These are phyloP conservation scores for Penaeus japonicus DNA, from an alignment of 1,140 invertebrate species.

Conservation along the genomic window DNA sequence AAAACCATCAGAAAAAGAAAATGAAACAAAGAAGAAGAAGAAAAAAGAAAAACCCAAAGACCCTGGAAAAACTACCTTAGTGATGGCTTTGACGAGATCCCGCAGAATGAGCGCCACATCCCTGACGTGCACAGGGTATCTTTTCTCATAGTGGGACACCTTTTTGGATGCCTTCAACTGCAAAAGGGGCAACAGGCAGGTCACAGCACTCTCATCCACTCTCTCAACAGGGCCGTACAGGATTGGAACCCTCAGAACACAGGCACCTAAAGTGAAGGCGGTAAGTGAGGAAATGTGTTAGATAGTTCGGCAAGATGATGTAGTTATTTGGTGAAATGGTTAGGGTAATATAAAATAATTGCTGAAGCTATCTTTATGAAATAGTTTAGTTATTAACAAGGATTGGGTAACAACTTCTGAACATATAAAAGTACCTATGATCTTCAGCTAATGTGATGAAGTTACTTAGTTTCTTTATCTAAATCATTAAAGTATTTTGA, in stretches of 20 bases:
- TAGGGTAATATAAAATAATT: too few species aligned
- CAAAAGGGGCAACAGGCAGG: conserved; percentile 65
- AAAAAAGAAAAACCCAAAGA: not conserved
- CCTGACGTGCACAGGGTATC: conserved; percentile 66
- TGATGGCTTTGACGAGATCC: conserved; percentile 61
- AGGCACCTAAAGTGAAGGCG: conserved; percentile 62
- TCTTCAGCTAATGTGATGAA: too few species aligned
- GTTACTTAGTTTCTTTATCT: too few species aligned
- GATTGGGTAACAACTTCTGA: too few species aligned
- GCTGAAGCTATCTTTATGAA: too few species aligned
- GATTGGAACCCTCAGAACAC: conserved; percentile 68
- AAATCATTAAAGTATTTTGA: too few species aligned
- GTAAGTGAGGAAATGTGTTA: not conserved
- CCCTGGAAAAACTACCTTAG: conserved; percentile 61
- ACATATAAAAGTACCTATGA: too few species aligned
- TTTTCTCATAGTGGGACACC: conserved; percentile 66
- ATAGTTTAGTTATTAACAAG: too few species aligned
- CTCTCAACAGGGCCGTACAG: conserved; percentile 68
- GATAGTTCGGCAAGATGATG: too few species aligned
- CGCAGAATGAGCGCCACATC: conserved; percentile 66
- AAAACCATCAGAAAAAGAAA: too few species aligned
- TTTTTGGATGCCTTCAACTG: conserved; percentile 52
- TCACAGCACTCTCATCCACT: conserved; percentile 68
- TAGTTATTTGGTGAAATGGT: too few species aligned
- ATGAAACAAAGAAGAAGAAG: too few species aligned